Percentiles rank a stretch among this genome's conserved stretches.
Evolutionary conservation across 2,113 vertebrate genomes (phyloP).

Genomic region (Bombycilla garrulus): DNA sequence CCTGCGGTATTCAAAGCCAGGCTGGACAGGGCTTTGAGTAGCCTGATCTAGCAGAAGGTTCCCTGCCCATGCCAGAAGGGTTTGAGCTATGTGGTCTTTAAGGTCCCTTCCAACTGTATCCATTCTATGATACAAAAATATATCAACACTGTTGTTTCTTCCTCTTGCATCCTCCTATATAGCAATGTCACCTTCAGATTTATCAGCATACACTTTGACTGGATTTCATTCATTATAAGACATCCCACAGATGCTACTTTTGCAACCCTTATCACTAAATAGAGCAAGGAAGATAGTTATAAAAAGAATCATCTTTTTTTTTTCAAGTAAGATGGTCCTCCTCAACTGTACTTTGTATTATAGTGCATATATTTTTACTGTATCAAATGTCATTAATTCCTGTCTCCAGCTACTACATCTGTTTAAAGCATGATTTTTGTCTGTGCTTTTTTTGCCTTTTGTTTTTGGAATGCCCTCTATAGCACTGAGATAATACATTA

Average conservation of each 20-base stretch:
- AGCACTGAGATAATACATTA: not conserved
- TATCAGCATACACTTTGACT: not conserved
- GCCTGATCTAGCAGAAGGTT: not conserved
- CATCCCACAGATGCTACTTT: not conserved
- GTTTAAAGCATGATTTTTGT: not conserved
- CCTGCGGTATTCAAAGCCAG: not conserved
- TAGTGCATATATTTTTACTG: not conserved
- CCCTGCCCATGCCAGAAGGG: not conserved
- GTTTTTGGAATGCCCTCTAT: not conserved
- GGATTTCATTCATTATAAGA: not conserved
- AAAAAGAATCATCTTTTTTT: not conserved
- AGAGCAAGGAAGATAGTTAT: not conserved
- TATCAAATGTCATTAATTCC: not conserved
- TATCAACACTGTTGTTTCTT: not conserved
- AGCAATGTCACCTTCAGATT: not conserved
- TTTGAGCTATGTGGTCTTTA: not conserved
- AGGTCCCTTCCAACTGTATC: not conserved
- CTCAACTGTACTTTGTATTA: not conserved
- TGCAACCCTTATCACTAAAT: not conserved
- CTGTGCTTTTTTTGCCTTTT: not conserved
- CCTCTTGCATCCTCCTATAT: not conserved
- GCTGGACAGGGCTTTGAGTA: not conserved
- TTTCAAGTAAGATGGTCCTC: not conserved
- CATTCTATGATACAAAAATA: not conserved
- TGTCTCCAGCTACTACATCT: not conserved